Conservation (phyloP, 2,113 vertebrate genomes). For the Myotis lucifugus region DNA sequence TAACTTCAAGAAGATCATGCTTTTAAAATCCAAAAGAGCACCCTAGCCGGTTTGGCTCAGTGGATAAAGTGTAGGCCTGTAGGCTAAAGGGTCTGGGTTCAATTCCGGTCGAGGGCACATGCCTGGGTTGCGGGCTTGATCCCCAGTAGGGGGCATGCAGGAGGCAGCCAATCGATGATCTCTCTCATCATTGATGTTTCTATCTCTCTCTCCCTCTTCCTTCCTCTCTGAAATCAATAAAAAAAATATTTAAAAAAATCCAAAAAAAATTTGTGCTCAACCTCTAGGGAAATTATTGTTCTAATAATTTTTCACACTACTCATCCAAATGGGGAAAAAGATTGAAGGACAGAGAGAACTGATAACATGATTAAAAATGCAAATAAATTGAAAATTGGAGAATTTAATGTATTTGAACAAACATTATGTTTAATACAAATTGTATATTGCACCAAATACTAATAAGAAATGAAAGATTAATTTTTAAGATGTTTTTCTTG, state of each 20-base stretch:
- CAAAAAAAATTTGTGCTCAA: conserved; percentile 23
- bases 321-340: conserved; percentile 26
- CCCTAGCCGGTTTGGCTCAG: too few relatives aligned
- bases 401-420: conserved; percentile 20
- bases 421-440: conserved; percentile 3
- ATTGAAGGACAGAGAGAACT: neutral
- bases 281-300: conserved; percentile 46
- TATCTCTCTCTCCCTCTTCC: too few relatives aligned
- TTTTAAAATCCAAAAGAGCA: conserved; percentile 51
- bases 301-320: conserved; percentile 40
- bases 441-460: neutral
- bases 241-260: conserved; percentile 26
- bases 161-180: too few relatives aligned
- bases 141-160: too few relatives aligned
- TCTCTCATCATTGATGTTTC: too few relatives aligned
- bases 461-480: neutral
- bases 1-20: conserved; percentile 60
- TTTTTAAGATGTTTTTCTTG: neutral
- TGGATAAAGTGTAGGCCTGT: too few relatives aligned
- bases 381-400: neutral
- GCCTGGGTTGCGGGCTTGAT: too few relatives aligned
- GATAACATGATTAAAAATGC: conserved; percentile 8
- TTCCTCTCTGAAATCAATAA: too few relatives aligned
- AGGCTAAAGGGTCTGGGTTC: too few relatives aligned
- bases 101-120: too few relatives aligned